Percentiles rank a stretch among this genome's conserved stretches.
Conservation (phyloP, 1,140 invertebrate genomes). For the Lethocerus indicus region DNA sequence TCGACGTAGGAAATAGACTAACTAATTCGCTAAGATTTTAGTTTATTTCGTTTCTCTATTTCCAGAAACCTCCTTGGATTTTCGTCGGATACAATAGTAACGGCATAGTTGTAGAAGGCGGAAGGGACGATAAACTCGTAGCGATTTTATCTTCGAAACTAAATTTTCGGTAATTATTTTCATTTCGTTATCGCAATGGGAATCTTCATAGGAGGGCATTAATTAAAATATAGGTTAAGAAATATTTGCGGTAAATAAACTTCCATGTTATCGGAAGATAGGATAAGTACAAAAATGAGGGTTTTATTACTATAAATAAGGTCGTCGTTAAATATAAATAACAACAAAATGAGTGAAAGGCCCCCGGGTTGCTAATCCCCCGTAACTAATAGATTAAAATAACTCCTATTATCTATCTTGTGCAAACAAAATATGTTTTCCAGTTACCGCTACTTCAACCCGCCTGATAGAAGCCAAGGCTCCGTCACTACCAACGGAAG, state of each 20-base stretch:
- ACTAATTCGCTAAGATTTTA: neutral
- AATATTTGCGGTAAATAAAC: neutral
- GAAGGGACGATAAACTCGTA: conserved; percentile 45
- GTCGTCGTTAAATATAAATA: neutral
- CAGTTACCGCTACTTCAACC: conserved; percentile 45
- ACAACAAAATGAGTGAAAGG: neutral
- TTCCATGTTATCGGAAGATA: neutral
- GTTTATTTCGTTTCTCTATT: conserved; percentile 1
- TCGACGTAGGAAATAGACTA: neutral
- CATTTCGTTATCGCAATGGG: neutral
- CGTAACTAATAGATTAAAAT: neutral
- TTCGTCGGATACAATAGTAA: conserved; percentile 43
- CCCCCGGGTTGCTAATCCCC: neutral
- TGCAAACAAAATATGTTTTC: conserved; percentile 13
- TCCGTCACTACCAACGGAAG: conserved; percentile 40
- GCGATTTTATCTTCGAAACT: conserved; percentile 38
- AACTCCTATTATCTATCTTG: neutral
- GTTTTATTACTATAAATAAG: neutral
- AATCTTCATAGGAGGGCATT: neutral
- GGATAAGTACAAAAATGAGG: neutral
- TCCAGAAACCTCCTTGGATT: conserved; percentile 53
- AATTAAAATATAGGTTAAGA: neutral
- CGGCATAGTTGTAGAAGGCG: conserved; percentile 39
- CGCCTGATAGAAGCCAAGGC: conserved; percentile 46
- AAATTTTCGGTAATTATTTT: conserved; percentile 36